Conservation (phyloP, 2,888 invertebrate species). For the Mayetiola destructor region DNA sequence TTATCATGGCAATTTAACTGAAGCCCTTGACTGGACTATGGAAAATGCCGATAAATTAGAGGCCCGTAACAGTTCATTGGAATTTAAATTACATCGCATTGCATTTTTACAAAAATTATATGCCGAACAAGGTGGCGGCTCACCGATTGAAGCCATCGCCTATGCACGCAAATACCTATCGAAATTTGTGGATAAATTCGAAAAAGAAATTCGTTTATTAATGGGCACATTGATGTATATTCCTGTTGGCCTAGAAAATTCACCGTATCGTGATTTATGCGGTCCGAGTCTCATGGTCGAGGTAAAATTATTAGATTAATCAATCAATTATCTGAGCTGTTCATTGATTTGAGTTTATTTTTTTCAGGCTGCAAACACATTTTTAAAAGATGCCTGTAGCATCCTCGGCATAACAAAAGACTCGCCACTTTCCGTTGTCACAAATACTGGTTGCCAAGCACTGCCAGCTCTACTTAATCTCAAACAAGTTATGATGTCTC, state of each 20-base stretch:
- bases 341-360: neutral
- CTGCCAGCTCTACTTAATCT: conserved; percentile 90
- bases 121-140: conserved; percentile 30
- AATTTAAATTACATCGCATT: conserved; percentile 68
- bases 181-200: conserved; percentile 60
- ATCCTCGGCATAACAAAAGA: conserved; percentile 78
- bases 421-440: conserved; percentile 80
- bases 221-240: conserved; percentile 77
- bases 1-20: conserved; percentile 62
- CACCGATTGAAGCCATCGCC: conserved; percentile 68
- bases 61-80: conserved; percentile 52
- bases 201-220: conserved; percentile 68
- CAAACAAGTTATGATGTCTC: conserved; percentile 76
- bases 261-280: conserved; percentile 63
- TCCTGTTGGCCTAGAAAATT: conserved; percentile 59
- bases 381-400: conserved; percentile 83
- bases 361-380: conserved; percentile 59
- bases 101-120: conserved; percentile 46
- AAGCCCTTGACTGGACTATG: conserved; percentile 78
- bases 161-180: conserved; percentile 79
- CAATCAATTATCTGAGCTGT: neutral
- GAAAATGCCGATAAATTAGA: conserved; percentile 57
- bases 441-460: conserved; percentile 85
- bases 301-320: neutral
- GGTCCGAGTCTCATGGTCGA: conserved; percentile 61